Evolutionary conservation across 2,113 vertebrate species (phyloP), one percentile per base, ranked within the genome.

Genomic region (Camelus dromedarius): DNA sequence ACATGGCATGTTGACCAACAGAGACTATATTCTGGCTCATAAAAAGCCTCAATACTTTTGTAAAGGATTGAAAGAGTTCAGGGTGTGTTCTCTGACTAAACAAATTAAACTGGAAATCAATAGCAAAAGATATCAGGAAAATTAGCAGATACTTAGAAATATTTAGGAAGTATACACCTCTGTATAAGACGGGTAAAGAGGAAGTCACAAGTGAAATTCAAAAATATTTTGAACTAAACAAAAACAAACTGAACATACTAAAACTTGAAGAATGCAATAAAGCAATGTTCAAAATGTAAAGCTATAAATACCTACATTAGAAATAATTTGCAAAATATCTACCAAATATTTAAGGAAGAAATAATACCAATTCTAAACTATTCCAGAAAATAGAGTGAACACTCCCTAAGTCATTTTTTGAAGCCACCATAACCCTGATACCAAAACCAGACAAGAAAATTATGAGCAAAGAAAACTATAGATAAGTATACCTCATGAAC

Each of bases 261-360:
- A 54, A 89, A 81, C 54, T 80, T 62, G 1, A 22, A 42, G 9
- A 80, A 62, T 66, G 9, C 15, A 77, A 58, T 70, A 93, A 89
- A 73, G 9, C 38, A 84, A 28, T 42, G 26, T 0, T 58, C 66
- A 70, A 82, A 75, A 83, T 92, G 2, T 79, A 64, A 42, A 70
- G 3, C 5, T 73, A 84, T 92, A 83, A 56, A 79, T 91, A 16
- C 1, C 73, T 60, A 20, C 26, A 42, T 54, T 95, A 75, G 13
- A 77, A 83, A 0, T 81, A 70, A 64, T 20, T 32, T 89, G 4
- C 3, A 92, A 89, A 77, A 3, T 30, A 67, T 60, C n/a, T 72
- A 70, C 28, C 7, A 91, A 77, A 84, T 92, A 66, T 72, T 89
- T 84, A 56, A 93, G 38, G 18, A 82, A 88, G 24, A 91, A 56